These are phyloP conservation scores for Micromesistius poutassou DNA, from an alignment of 2,797 vertebrate species.

Conservation along the genomic window DNA sequence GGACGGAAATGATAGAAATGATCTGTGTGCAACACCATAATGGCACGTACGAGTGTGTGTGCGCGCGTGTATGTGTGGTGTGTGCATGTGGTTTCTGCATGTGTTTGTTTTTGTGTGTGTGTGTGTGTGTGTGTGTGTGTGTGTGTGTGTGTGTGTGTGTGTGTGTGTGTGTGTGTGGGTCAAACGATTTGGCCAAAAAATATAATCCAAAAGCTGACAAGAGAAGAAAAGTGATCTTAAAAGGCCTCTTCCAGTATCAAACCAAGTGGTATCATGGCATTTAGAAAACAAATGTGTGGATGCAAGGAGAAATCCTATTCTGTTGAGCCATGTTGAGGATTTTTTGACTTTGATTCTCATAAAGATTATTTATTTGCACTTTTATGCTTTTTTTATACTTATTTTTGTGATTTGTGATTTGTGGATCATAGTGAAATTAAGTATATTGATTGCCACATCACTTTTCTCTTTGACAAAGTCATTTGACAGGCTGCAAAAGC, in stretches of 20 bases:
- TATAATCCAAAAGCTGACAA: background rate
- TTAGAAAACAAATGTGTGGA: background rate
- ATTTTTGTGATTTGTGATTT: too few relatives aligned
- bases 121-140: background rate
- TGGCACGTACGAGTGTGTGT: constrained; percentile 22
- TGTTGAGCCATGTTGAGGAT: too few relatives aligned
- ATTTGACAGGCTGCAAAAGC: background rate
- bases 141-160: constrained; percentile 20
- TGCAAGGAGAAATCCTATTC: background rate
- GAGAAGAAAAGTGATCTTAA: background rate
- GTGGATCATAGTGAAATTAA: background rate
- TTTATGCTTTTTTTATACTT: too few relatives aligned
- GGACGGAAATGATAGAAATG: constrained; percentile 42
- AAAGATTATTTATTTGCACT: background rate
- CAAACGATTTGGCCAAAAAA: background rate
- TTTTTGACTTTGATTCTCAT: background rate
- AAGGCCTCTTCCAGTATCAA: too few relatives aligned
- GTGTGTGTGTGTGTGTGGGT: constrained; percentile 16
- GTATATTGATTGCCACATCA: background rate
- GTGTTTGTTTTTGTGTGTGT: constrained; percentile 17
- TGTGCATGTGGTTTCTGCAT: constrained; percentile 18
- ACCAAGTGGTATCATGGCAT: too few relatives aligned
- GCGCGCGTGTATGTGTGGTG: constrained; percentile 15
- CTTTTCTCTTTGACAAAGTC: background rate
- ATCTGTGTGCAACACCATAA: constrained; percentile 48